Conservation (phyloP, 2,797 vertebrate species). For the Coreius guichenoti region DNA sequence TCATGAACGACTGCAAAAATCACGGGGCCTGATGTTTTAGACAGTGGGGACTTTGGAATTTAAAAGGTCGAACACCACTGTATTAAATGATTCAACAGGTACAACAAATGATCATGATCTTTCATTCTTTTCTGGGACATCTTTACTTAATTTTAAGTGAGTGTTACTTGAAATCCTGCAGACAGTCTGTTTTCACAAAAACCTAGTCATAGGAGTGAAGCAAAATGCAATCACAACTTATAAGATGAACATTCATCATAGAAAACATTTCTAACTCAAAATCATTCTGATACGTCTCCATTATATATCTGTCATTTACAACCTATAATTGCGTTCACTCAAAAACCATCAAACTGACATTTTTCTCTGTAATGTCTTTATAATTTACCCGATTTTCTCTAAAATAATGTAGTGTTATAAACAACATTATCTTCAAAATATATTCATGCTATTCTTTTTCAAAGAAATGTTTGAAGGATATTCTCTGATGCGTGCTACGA, state of each 20-base stretch:
- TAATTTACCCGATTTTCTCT: neutral
- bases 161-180: neutral
- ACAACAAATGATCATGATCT: neutral
- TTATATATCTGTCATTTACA: neutral
- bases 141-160: neutral
- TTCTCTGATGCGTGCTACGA: neutral
- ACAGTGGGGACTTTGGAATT: neutral
- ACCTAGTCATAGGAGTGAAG: neutral
- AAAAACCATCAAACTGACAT: neutral
- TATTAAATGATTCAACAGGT: neutral
- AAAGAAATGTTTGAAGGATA: neutral
- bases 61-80: neutral
- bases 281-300: neutral
- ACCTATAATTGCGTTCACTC: neutral
- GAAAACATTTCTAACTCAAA: neutral
- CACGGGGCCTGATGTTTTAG: neutral
- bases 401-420: neutral
- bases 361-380: neutral
- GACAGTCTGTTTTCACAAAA: neutral
- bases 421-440: neutral
- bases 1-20: no score
- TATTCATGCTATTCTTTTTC: neutral
- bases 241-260: neutral
- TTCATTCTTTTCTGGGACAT: neutral
- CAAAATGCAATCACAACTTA: neutral